These are phyloP conservation scores for Pluvianellus socialis DNA, from an alignment of 2,113 vertebrate genomes.

Conservation along the genomic window DNA sequence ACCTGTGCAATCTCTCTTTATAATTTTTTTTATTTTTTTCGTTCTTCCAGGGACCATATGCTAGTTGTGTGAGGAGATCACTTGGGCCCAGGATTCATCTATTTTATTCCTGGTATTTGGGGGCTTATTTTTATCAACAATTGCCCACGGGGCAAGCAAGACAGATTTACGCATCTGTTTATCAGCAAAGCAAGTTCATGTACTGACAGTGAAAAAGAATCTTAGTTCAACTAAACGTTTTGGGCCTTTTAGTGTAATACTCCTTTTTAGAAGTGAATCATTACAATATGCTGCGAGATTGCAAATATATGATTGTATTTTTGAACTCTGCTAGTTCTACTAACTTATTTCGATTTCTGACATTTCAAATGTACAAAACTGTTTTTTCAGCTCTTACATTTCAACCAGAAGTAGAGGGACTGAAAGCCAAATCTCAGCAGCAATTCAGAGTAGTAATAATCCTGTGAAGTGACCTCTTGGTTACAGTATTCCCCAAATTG, in stretches of 20 bases:
- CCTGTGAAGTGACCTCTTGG: conserved; percentile 17
- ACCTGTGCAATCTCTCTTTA: background rate
- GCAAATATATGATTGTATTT: background rate
- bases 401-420: background rate
- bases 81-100: background rate
- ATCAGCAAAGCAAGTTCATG: background rate
- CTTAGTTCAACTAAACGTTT: background rate
- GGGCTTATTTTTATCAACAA: background rate
- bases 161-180: background rate
- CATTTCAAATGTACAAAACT: background rate
- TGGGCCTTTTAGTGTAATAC: background rate
- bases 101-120: background rate
- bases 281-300: background rate
- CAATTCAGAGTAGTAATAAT: conserved; percentile 24
- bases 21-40: background rate
- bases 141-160: background rate
- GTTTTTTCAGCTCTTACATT: background rate
- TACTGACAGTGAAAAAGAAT: background rate
- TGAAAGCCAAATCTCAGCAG: background rate
- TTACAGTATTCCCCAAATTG: background rate
- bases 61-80: background rate
- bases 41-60: background rate
- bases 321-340: background rate
- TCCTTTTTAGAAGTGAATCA: background rate
- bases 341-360: background rate